Evolutionary conservation across 2,113 vertebrate genomes (phyloP), one percentile per base, ranked within the genome.

Genomic region (Malurus elegans): DNA sequence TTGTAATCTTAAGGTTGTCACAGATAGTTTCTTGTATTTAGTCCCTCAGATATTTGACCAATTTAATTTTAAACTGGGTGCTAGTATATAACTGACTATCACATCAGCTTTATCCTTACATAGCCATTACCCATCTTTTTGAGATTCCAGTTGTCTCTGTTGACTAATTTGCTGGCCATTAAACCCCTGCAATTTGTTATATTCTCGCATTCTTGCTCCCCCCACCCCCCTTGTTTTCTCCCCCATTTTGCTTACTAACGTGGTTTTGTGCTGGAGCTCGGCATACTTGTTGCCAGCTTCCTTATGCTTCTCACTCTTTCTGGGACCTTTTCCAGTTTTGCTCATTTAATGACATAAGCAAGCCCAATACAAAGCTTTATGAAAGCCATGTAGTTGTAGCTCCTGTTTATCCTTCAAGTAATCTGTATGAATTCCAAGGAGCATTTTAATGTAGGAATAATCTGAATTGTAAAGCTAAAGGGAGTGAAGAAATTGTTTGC

Each of bases 321-420:
- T 95, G 86, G 93, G 93, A 92, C 53, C 40, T 61, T 86, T 91
- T 96, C 95, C 94, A 96, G 67, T 90, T 94, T 86, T 96, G 90
- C 90, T 96, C 79, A n/a, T 79, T 94, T 92, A 85, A 87, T 94
- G 86, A 93, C 70, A 61, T 92, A 92, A 89, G 93, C 70, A 79
- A 94, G 91, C 85, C 65, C 72, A 73, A 70, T 75, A 87, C 88
- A 90, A 82, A 84, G 65, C 86, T 94, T 78, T 86, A 56, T 42
- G 58, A 89, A 86, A 84, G 56, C 86, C 62, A 5, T 0, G 3
- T 82, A 82, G 66, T 54, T 87, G 78, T 85, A 71, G 54, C 38
- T 82, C 38, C 88, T 92, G 79, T 79, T 95, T 96, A 83, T 94
- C 19, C 24, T 85, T 87, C 50, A 76, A 73, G 74, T 79, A 79